Base-by-base conservation (phyloP, 2,888 invertebrate species). In the Drosophila eohydei region DNA sequence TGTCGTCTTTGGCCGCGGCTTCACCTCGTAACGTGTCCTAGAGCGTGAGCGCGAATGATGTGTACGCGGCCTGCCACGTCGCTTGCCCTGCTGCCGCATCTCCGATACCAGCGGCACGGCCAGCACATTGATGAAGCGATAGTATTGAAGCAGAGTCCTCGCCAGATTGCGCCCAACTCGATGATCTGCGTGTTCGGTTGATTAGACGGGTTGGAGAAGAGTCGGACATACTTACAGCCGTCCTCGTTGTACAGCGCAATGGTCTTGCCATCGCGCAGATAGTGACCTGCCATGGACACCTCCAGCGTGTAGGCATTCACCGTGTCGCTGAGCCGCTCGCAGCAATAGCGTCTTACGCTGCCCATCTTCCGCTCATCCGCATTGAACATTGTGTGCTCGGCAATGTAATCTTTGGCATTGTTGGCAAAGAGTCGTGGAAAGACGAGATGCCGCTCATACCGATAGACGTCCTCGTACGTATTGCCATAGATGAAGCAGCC, bases 401-500 rank as follows among this genome's bases (percentile, higher is more conserved):
- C 91, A 34, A 96, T 95, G 94, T 98, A 99, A 87, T 99, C 99
- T 87, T 97, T 97, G 0, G 98, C 95, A 77, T 97, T 96, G 81
- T 95, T 95, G 50, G 97, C 95, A 66, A 99, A 94, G 71, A 99
- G 94, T 93, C 99, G 98, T 0, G 99, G 99, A 86, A 99, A 96
- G 4, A 99, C 96, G 51, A 98, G 96, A 93, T 99, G 99, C 34
- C 98, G 95, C 92, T 99, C 98, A 91, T 97, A 98, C 90, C 97
- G 97, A 89, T 91, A 94, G 16, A 98, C 97, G 91, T 98, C 97
- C 86, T 97, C 97, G 88, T 97, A 98, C 0, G 97, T 96, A 92
- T 98, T 99, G 28, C 99, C 99, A 89, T 98, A 97, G 74, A 99
- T 96, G 93, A 99, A 99, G 60, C 97, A 96, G 9, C 99, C 99